Evolutionary conservation across 2,888 invertebrate species (phyloP), one percentile per base, ranked within the genome.

Genomic region (Ramazzottius varieornatus): DNA sequence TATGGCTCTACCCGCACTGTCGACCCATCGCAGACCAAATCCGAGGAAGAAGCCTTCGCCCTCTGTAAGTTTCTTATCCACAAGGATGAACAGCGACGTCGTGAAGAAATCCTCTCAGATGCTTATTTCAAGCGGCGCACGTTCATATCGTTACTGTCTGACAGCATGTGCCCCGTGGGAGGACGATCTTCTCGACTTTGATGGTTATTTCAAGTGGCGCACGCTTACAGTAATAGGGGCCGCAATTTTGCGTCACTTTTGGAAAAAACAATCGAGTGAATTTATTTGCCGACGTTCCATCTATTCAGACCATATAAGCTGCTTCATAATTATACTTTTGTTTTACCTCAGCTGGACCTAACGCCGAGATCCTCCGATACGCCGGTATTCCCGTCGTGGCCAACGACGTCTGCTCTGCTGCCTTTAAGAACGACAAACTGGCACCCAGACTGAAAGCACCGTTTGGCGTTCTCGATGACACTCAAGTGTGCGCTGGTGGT

Each of bases 261-360:
- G n/a, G n/a, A n/a, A n/a, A n/a, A n/a, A n/a, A n/a, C n/a, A n/a
- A n/a, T n/a, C n/a, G n/a, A n/a, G n/a, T n/a, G n/a, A n/a, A n/a
- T n/a, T n/a, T n/a, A n/a, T n/a, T n/a, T n/a, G n/a, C n/a, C n/a
- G n/a, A n/a, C n/a, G n/a, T n/a, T n/a, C n/a, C n/a, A n/a, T n/a
- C n/a, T n/a, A n/a, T n/a, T n/a, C n/a, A n/a, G n/a, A n/a, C n/a
- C n/a, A n/a, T n/a, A n/a, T n/a, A n/a, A n/a, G n/a, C n/a, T n/a
- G n/a, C n/a, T n/a, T n/a, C n/a, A n/a, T n/a, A n/a, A n/a, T n/a
- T n/a, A n/a, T n/a, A n/a, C n/a, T n/a, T n/a, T n/a, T n/a, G n/a
- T n/a, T n/a, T n/a, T n/a, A n/a, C n/a, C n/a, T n/a, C 54, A 54
- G 54, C 54, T 16, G 54, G 54, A 54, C 54, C 54, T 29, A 54